Conservation (phyloP, 2,888 invertebrate genomes). For the Nemapogon koenigi region DNA sequence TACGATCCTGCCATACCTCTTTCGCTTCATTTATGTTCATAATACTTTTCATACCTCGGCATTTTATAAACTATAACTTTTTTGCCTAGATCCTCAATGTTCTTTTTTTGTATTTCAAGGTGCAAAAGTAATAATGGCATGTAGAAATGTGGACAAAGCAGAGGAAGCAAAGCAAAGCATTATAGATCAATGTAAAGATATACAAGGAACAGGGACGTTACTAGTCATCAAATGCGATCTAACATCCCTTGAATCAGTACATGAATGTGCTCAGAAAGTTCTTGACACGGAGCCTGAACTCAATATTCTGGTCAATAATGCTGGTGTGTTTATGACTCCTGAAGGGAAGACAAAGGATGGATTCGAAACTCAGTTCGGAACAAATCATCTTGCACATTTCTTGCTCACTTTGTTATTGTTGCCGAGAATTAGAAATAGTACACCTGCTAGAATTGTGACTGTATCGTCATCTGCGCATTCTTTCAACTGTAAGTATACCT, state of each 20-base stretch:
- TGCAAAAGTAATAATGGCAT: conserved; percentile 64
- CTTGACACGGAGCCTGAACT: conserved; percentile 63
- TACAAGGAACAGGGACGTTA: conserved; percentile 33
- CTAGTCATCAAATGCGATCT: conserved; percentile 64
- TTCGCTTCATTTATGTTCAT: no score
- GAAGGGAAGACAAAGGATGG: conserved; percentile 71
- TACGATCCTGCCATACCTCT: no score
- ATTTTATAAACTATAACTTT: no score
- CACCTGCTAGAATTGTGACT: conserved; percentile 70
- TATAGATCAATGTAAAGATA: conserved; percentile 38
- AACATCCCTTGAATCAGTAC: conserved; percentile 64
- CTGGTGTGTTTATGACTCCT: conserved; percentile 76
- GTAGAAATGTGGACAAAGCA: conserved; percentile 58
- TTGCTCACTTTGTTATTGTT: conserved; percentile 68
- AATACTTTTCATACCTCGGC: no score
- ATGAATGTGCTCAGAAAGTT: conserved; percentile 63
- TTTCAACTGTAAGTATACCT: no score
- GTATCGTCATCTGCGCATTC: conserved; percentile 66
- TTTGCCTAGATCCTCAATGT: not conserved
- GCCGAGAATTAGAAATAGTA: conserved; percentile 66
- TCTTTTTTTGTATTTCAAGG: conserved; percentile 32
- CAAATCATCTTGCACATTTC: conserved; percentile 75
- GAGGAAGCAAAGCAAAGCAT: conserved; percentile 64
- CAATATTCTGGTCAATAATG: conserved; percentile 74
- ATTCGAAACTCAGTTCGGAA: conserved; percentile 73